phyloP scores from a whole-genome alignment of 1,140 invertebrate genomes.

The Globodera rostochiensis region DNA sequence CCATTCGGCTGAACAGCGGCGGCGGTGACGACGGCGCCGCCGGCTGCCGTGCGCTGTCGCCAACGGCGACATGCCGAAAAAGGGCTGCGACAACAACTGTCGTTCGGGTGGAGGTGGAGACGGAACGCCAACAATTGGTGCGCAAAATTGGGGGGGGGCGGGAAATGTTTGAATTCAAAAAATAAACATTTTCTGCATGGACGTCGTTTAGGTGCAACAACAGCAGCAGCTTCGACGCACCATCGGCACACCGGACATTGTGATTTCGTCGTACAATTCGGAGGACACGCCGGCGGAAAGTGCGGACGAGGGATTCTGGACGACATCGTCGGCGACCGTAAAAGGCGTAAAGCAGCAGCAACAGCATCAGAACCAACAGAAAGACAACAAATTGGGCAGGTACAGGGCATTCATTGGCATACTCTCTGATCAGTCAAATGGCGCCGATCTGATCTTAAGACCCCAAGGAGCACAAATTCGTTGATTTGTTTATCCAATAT shows the following conservation, averaged over 20 bases:
- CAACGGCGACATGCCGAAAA: neutral
- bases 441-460: too few relatives aligned
- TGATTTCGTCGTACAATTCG: constrained; percentile 64
- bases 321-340: constrained; percentile 1
- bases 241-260: constrained; percentile 61
- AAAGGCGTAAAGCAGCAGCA: neutral
- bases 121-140: neutral
- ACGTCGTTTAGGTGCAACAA: neutral
- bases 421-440: too few relatives aligned
- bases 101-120: neutral
- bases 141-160: neutral
- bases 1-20: constrained; percentile 53
- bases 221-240: constrained; percentile 36
- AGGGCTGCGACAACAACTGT: neutral
- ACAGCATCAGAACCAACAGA: neutral
- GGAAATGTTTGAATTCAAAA: too few relatives aligned
- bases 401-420: neutral
- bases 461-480: too few relatives aligned
- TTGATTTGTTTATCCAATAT: too few relatives aligned
- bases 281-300: constrained; percentile 55
- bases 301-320: constrained; percentile 35
- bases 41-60: neutral
- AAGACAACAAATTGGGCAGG: neutral
- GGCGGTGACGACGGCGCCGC: neutral
- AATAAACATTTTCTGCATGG: too few relatives aligned